Percentiles rank a stretch among this genome's conserved stretches.
phyloP scores from a whole-genome alignment of 2,888 invertebrate genomes.

The Meliscaeva auricollis region DNA sequence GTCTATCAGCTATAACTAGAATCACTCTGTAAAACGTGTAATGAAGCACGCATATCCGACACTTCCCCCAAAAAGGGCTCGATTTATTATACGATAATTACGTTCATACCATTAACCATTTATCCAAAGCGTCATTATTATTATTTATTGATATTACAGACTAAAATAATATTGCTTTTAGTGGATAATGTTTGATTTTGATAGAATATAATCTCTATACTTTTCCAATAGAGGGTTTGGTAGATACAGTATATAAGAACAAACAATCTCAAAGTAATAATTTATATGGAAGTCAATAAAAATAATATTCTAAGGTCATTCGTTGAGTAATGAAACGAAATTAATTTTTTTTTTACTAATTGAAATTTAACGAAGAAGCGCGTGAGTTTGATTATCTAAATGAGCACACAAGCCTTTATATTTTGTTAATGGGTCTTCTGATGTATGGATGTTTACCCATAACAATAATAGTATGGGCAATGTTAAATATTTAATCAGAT shows the following conservation, averaged over 20 bases:
- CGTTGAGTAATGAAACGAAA: background rate
- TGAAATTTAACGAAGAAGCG: conserved; percentile 23
- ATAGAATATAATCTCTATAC: conserved; percentile 4
- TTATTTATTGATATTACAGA: conserved; percentile 14
- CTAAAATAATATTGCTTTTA: background rate
- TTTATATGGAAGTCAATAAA: conserved; percentile 30
- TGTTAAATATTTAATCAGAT: conserved; percentile 46
- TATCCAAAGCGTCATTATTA: conserved; percentile 37
- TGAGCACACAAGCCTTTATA: conserved; percentile 31
- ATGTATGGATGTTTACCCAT: conserved; percentile 2
- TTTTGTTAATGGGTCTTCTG: background rate
- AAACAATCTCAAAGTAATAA: background rate
- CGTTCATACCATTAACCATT: background rate
- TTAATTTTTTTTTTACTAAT: background rate
- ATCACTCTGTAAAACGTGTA: conserved; percentile 3
- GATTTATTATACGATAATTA: conserved; percentile 28
- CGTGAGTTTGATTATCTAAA: conserved; percentile 20
- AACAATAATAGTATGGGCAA: conserved; percentile 3
- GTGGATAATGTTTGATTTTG: background rate
- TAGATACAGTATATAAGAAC: background rate
- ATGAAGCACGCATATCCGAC: conserved; percentile 6
- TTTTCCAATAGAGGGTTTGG: background rate
- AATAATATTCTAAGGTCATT: conserved; percentile 35
- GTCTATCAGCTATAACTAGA: background rate
- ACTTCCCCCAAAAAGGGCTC: conserved; percentile 13